A percentile compares a stretch with the other conserved stretches of the same genome.
Conservation (phyloP, 2,888 invertebrate genomes). For the Nomada flava region DNA sequence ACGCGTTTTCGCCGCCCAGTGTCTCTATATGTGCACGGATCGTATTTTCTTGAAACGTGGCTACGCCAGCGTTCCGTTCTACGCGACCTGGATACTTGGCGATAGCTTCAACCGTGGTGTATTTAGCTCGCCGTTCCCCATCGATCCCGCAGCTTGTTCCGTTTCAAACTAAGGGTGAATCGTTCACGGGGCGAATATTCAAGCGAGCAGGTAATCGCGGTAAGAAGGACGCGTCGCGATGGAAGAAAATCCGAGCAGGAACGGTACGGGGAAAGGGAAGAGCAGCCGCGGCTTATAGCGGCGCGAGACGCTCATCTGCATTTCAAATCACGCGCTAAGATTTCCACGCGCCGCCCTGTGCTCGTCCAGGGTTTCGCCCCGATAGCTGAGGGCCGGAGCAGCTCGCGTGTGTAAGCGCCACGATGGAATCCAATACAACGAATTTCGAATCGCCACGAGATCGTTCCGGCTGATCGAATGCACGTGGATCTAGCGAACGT, state of each 20-base stretch:
- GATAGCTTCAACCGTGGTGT: neutral
- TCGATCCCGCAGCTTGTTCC: neutral
- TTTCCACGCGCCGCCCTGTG: conserved; percentile 46
- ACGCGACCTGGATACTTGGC: neutral
- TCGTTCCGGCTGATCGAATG: conserved; percentile 41
- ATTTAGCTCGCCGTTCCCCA: neutral
- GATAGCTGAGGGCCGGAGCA: neutral
- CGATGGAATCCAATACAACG: conserved; percentile 48
- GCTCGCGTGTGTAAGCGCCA: conserved; percentile 38
- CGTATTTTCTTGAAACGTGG: neutral
- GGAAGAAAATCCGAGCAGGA: conserved; percentile 45
- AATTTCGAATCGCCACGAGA: conserved; percentile 34
- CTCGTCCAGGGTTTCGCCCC: neutral
- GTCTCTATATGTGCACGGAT: neutral
- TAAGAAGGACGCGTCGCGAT: conserved; percentile 41
- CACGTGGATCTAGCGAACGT: conserved; percentile 55
- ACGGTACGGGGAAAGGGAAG: conserved; percentile 36
- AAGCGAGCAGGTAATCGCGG: conserved; percentile 45
- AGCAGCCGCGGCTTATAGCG: conserved; percentile 63
- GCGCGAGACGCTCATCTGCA: conserved; percentile 78
- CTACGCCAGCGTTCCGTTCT: too few species aligned
- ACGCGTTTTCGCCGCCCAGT: neutral
- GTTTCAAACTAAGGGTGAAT: conserved; percentile 17
- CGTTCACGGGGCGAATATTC: conserved; percentile 48
- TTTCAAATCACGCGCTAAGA: conserved; percentile 74